A percentile compares a stretch with the other conserved stretches of the same genome.
phyloP scores from a whole-genome alignment of 1,140 invertebrate genomes.

The Platorchestia sp. region DNA sequence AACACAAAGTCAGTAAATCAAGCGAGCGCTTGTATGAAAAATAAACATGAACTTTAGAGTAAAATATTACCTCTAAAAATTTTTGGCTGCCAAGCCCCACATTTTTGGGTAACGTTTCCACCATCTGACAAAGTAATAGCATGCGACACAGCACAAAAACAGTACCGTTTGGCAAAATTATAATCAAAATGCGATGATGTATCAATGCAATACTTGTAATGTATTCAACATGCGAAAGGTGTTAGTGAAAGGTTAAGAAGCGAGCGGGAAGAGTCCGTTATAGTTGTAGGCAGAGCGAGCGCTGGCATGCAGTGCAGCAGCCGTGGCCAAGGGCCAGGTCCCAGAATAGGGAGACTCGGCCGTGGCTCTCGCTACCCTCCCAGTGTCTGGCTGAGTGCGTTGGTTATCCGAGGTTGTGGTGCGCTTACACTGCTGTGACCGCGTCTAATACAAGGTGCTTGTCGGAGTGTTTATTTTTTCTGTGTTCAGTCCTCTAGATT shows the following conservation, averaged over 20 bases:
- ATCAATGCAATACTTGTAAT: neutral
- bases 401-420: slow-evolving; percentile 27
- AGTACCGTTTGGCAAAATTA: neutral
- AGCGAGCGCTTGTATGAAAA: neutral
- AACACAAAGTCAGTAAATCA: neutral
- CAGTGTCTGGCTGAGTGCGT: slow-evolving; percentile 13
- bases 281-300: neutral
- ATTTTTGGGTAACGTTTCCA: neutral
- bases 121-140: neutral
- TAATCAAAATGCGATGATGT: neutral
- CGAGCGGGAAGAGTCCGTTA: neutral
- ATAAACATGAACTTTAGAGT: neutral
- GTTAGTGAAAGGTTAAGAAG: neutral
- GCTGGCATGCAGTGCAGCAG: slow-evolving; percentile 19
- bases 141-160: no score
- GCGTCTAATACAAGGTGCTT: slow-evolving; percentile 35
- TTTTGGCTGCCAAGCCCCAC: neutral
- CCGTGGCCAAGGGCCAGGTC: slow-evolving; percentile 21
- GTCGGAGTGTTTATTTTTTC: neutral
- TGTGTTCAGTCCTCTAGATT: neutral
- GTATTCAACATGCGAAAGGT: neutral
- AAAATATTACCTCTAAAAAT: neutral
- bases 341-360: slow-evolving; percentile 15
- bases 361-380: neutral
- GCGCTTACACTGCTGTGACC: slow-evolving; percentile 28